A percentile compares a stretch with the other conserved stretches of the same genome.
phyloP scores from a whole-genome alignment of 2,888 invertebrate species.

The Toxonevra muliebris region DNA sequence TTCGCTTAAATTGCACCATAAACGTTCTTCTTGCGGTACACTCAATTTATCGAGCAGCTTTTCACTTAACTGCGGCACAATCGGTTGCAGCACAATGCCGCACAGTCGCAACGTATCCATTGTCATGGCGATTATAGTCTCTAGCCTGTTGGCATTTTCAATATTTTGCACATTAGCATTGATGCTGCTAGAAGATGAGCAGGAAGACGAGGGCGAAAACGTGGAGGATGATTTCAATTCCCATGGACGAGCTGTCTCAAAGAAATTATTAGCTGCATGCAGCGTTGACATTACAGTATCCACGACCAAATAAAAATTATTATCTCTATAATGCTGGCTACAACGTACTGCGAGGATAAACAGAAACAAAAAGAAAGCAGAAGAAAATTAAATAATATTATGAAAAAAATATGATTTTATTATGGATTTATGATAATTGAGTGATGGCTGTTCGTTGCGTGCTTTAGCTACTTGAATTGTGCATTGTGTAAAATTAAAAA shows the following conservation, averaged over 20 bases:
- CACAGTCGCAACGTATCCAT: slow-evolving; percentile 85
- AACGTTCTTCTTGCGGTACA: slow-evolving; percentile 65
- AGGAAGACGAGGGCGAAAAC: slow-evolving; percentile 1
- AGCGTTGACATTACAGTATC: slow-evolving; percentile 80
- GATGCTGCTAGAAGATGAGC: slow-evolving; percentile 24
- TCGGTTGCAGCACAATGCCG: slow-evolving; percentile 84
- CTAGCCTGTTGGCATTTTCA: slow-evolving; percentile 68
- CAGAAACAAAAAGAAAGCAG: too few species aligned
- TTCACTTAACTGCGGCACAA: slow-evolving; percentile 78
- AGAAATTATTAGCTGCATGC: slow-evolving; percentile 84
- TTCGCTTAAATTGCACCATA: slow-evolving; percentile 66
- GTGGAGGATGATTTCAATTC: slow-evolving; percentile 71
- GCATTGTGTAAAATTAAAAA: too few species aligned
- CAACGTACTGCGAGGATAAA: slow-evolving; percentile 68
- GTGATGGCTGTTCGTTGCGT: too few species aligned
- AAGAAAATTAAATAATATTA: too few species aligned
- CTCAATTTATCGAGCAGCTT: slow-evolving; percentile 77
- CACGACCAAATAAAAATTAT: slow-evolving; percentile 84
- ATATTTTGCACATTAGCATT: slow-evolving; percentile 34
- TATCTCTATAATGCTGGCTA: slow-evolving; percentile 74
- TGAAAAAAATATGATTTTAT: too few species aligned
- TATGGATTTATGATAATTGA: too few species aligned
- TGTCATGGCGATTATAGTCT: slow-evolving; percentile 81
- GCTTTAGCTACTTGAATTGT: too few species aligned
- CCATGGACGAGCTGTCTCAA: slow-evolving; percentile 91